These are phyloP conservation scores for Callopanchax toddi DNA, from an alignment of 2,113 vertebrate species.

Conservation along the genomic window DNA sequence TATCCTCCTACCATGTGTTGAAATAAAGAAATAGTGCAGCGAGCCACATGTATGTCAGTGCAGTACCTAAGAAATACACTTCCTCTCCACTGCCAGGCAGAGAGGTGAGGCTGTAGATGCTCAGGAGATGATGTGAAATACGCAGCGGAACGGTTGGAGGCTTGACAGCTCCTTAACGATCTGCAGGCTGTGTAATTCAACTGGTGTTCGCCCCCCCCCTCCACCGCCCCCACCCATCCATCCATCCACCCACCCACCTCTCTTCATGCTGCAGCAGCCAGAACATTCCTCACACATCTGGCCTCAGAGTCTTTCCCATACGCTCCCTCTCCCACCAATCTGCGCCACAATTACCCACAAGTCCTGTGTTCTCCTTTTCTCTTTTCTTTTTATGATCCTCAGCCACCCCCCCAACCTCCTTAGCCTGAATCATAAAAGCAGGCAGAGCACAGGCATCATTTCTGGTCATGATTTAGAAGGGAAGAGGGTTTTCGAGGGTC, in stretches of 20 bases:
- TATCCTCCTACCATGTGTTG: neutral
- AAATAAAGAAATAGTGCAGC: neutral
- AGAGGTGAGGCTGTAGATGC: constrained; percentile 42
- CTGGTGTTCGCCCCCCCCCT: constrained; percentile 54
- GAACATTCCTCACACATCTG: constrained; percentile 85
- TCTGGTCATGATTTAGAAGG: constrained; percentile 62
- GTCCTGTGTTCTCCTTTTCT: constrained; percentile 76
- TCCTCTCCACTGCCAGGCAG: constrained; percentile 30
- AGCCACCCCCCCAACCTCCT: constrained; percentile 38
- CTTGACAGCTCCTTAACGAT: constrained; percentile 78
- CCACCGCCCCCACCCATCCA: constrained; percentile 34
- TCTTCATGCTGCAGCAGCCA: constrained; percentile 70
- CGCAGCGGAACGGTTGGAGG: constrained; percentile 73
- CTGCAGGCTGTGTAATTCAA: constrained; percentile 76
- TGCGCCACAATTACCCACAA: constrained; percentile 79
- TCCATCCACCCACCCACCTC: constrained; percentile 48
- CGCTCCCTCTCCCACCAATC: constrained; percentile 63
- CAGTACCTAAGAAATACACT: constrained; percentile 3
- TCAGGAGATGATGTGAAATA: constrained; percentile 67
- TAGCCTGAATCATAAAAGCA: constrained; percentile 62
- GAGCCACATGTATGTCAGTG: neutral
- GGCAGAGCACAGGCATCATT: constrained; percentile 61
- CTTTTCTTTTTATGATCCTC: constrained; percentile 75
- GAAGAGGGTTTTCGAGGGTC: constrained; percentile 54
- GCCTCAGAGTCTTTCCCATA: constrained; percentile 71